phyloP scores from a whole-genome alignment of 1,140 invertebrate species.

The Panulirus ornatus region DNA sequence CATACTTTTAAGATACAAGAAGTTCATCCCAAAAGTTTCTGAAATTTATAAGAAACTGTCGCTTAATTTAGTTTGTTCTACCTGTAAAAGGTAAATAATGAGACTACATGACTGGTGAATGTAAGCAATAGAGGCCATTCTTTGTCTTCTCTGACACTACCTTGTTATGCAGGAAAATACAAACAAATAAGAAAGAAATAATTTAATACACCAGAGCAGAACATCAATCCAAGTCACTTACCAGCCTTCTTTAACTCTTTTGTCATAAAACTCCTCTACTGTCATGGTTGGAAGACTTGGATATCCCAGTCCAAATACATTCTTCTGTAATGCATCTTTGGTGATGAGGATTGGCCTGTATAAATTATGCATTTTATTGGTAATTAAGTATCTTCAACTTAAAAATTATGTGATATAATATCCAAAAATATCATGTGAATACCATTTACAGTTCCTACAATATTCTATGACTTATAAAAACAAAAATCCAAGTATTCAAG shows the following conservation, averaged over 20 bases:
- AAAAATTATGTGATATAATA: too few species aligned
- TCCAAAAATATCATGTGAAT: too few species aligned
- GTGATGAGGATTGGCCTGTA: constrained; percentile 93
- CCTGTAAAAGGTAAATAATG: not conserved
- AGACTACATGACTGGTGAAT: not conserved
- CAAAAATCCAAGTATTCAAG: too few species aligned
- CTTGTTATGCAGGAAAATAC: not conserved
- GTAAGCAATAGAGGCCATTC: not conserved
- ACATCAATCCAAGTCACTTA: constrained; percentile 76
- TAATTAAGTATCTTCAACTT: too few species aligned
- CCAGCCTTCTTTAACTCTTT: constrained; percentile 89
- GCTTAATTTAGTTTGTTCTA: not conserved
- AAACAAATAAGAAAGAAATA: too few species aligned
- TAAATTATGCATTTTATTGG: too few species aligned
- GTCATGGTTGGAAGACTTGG: constrained; percentile 94
- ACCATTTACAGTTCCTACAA: too few species aligned
- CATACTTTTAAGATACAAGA: too few species aligned
- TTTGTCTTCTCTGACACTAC: not conserved
- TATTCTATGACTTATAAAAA: too few species aligned
- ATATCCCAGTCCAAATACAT: constrained; percentile 96
- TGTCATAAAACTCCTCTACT: constrained; percentile 96
- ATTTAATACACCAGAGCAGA: not conserved
- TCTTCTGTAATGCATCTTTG: constrained; percentile 91
- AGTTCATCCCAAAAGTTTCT: too few species aligned
- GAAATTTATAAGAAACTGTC: too few species aligned